Percentiles rank a stretch among this genome's conserved stretches.
Evolutionary conservation across 2,888 invertebrate species (phyloP).

Genomic region (Alsophila aescularia): DNA sequence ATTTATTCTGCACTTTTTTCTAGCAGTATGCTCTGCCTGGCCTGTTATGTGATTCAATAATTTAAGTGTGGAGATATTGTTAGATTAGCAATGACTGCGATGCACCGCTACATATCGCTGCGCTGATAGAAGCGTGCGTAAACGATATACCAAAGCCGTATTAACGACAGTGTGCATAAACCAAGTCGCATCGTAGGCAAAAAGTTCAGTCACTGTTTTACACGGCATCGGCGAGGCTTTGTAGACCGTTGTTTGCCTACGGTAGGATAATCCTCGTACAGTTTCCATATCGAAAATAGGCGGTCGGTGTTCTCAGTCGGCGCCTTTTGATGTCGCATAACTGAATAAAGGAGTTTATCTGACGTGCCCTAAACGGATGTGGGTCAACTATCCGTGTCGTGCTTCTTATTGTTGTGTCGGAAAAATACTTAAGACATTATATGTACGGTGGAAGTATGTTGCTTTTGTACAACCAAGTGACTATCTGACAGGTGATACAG

Average conservation of each 20-base stretch:
- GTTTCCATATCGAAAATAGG: conserved; percentile 63
- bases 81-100: too few species aligned
- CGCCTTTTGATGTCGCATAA: conserved; percentile 61
- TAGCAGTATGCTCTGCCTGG: too few species aligned
- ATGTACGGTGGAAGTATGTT: background rate
- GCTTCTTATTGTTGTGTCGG: conserved; percentile 6
- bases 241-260: conserved; percentile 72
- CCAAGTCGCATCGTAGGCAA: background rate
- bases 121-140: too few species aligned
- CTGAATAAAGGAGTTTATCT: conserved; percentile 53
- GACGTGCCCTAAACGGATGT: conserved; percentile 36
- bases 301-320: conserved; percentile 45
- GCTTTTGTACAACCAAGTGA: background rate
- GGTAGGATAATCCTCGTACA: conserved; percentile 73
- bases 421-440: conserved; percentile 9
- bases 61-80: too few species aligned
- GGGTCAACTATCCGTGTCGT: conserved; percentile 21
- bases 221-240: conserved; percentile 50
- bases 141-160: too few species aligned
- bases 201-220: conserved; percentile 5
- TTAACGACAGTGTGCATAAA: background rate
- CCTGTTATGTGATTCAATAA: too few species aligned
- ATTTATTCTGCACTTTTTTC: too few species aligned
- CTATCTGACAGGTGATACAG: background rate
- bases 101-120: too few species aligned